Conservation (phyloP, 2,797 vertebrate species). For the Molothrus aeneus region DNA sequence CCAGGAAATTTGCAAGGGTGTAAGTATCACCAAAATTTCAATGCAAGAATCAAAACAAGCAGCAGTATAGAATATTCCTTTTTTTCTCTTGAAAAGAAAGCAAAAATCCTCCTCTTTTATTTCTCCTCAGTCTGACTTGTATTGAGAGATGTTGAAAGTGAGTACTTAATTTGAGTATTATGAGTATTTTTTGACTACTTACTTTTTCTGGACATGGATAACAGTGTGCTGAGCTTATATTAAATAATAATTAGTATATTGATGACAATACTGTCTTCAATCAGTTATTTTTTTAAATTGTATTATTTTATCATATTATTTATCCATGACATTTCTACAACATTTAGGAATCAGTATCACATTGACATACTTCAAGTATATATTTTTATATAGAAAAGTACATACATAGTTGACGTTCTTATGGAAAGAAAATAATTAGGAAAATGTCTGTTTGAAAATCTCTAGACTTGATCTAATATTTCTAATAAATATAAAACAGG, state of each 20-base stretch:
- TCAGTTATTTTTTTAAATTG: not conserved
- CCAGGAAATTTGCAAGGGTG: not conserved
- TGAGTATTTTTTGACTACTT: not conserved
- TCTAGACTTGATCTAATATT: not conserved
- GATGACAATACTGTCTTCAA: not conserved
- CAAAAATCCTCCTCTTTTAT: rapidly evolving
- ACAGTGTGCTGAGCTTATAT: not conserved
- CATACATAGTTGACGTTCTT: rapidly evolving
- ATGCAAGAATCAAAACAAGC: not conserved
- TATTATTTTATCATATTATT: not conserved
- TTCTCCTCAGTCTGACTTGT: not conserved
- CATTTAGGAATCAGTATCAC: not conserved
- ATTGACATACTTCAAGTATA: not conserved
- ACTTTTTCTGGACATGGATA: not conserved
- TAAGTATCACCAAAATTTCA: not conserved
- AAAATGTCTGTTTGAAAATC: not conserved
- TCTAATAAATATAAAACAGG: not conserved
- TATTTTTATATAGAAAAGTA: not conserved
- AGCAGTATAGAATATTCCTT: not conserved
- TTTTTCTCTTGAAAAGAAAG: not conserved
- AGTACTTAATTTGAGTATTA: not conserved
- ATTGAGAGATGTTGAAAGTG: not conserved
- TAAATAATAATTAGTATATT: not conserved
- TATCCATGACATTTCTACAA: not conserved
- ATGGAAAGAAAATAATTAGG: not conserved